Evolutionary conservation across 1,140 invertebrate species (phyloP), one percentile per base, ranked within the genome.

Genomic region (Euura saliciscinereae): DNA sequence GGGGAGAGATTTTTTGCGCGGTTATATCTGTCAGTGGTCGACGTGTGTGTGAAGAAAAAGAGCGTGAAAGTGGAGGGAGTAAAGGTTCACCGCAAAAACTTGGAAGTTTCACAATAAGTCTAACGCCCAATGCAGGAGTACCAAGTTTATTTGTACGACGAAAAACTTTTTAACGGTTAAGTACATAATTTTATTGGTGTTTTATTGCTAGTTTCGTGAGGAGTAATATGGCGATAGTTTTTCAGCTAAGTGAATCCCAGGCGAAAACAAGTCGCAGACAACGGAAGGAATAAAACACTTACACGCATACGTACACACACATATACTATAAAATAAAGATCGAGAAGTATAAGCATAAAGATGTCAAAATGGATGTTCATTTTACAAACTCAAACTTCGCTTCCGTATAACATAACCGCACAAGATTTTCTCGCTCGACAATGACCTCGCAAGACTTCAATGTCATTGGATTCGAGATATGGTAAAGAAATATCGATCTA

Each of bases 141-240:
- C 28, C 28, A 28, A 28, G 1, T 28, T 28, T 28, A 28, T 28
- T 28, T 28, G 28, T 28, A 28, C 28, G 28, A 28, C 51, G 51
- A 0, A n/a, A 59, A 59, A 59, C 51, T 59, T 59, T 59, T 59
- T 59, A 6, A n/a, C 51, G 8, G 5, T 3, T 8, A 59, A 59
- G 51, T 59, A 11, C 8, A 59, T 59, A 59, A 59, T 59, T 59
- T 59, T 59, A 59, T 59, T 59, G 51, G 51, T 59, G 51, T 59
- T 59, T 59, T 59, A 59, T 59, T 59, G 13, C 51, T 11, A 59
- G 3, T 59, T 59, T 59, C 51, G 51, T 59, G 3, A n/a, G 51
- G 51, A 59, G 51, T 59, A 59, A 59, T 59, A 8, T 59, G 8
- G 8, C 51, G 51, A 6, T 59, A 4, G 8, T 59, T 59, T 59